These are phyloP conservation scores for Thyatira batis DNA, from an alignment of 2,888 invertebrate genomes.

Conservation along the genomic window DNA sequence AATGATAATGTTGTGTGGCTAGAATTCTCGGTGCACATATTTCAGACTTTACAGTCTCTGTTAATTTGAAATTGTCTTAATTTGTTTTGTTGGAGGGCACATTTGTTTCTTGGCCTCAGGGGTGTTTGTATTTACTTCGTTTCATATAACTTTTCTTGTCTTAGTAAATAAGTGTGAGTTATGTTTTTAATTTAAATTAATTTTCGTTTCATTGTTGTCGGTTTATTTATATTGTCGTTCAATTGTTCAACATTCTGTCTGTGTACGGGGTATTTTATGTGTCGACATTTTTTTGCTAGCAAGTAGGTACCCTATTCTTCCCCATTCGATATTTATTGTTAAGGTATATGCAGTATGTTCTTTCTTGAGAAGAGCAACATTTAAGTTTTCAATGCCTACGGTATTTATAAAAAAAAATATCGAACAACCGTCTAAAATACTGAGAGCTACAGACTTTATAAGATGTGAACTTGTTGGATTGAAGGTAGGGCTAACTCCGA, in stretches of 20 bases:
- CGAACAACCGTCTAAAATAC: no score
- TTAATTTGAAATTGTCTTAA: slow-evolving; percentile 78
- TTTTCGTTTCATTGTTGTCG: background rate
- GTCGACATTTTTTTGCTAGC: no score
- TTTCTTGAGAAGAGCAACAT: no score
- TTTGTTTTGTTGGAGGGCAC: slow-evolving; percentile 66
- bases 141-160: slow-evolving; percentile 39
- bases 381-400: no score
- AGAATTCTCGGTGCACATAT: slow-evolving; percentile 55
- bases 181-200: background rate
- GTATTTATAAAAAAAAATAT: no score
- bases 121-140: slow-evolving; percentile 45
- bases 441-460: no score
- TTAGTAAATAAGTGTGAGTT: background rate
- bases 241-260: no score
- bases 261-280: background rate
- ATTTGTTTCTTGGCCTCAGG: slow-evolving; percentile 63
- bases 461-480: no score
- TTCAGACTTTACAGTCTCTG: slow-evolving; percentile 67
- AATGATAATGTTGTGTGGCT: slow-evolving; percentile 49
- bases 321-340: no score
- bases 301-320: no score
- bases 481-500: no score
- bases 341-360: no score
- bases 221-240: background rate